Percentiles rank a stretch among this genome's conserved stretches.
phyloP scores from a whole-genome alignment of 2,888 invertebrate genomes.

The Artemia sinica region DNA sequence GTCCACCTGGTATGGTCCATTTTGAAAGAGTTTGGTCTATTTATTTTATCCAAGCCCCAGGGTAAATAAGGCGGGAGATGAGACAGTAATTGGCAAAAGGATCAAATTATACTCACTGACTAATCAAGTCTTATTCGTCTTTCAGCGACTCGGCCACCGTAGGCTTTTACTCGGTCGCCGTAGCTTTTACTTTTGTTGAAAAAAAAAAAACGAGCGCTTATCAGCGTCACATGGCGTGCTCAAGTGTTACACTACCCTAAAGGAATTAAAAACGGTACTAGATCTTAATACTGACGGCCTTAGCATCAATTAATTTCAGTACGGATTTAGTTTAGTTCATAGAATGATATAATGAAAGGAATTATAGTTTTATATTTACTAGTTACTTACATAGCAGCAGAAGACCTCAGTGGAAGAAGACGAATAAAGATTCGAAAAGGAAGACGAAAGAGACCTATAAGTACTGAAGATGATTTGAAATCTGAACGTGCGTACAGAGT shows the following conservation, averaged over 20 bases:
- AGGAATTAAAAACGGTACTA: slow-evolving; percentile 8
- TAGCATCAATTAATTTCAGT: not conserved
- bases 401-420: not conserved
- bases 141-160: no score
- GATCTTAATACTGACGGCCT: slow-evolving; percentile 3
- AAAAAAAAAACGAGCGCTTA: no score
- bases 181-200: no score
- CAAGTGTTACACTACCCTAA: slow-evolving; percentile 9
- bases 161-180: no score
- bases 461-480: not conserved
- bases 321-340: not conserved
- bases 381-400: not conserved
- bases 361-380: not conserved
- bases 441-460: not conserved
- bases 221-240: slow-evolving; percentile 5
- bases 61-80: no score
- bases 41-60: no score
- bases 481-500: not conserved
- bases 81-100: no score
- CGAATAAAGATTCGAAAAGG: not conserved
- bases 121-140: no score
- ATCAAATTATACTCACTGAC: no score
- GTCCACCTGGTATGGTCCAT: no score
- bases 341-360: not conserved
- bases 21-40: no score